phyloP scores from a whole-genome alignment of 2,113 vertebrate genomes.

The Petroica traversi region DNA sequence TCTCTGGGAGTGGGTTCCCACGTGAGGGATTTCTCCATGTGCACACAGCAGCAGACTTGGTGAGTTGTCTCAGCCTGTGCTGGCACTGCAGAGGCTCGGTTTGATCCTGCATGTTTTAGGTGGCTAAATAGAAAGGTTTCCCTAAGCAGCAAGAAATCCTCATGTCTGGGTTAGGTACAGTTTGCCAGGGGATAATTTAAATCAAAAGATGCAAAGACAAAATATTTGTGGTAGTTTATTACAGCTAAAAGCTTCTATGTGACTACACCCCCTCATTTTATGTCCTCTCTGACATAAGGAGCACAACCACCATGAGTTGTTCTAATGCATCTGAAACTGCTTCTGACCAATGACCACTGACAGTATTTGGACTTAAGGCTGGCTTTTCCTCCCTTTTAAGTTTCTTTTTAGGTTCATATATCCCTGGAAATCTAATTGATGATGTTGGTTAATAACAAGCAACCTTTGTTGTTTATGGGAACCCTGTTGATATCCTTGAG shows the following conservation, averaged over 20 bases:
- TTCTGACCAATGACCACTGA: not conserved
- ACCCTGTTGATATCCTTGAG: not conserved
- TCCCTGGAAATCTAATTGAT: not conserved
- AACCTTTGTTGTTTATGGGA: not conserved
- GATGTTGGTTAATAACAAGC: not conserved
- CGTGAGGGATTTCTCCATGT: rapidly evolving
- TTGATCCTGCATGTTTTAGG: not conserved
- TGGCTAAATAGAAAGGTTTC: not conserved
- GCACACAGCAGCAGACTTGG: rapidly evolving
- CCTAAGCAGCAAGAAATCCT: not conserved
- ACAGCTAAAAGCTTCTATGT: not conserved
- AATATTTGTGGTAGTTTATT: not conserved
- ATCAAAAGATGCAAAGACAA: not conserved
- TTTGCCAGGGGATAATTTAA: not conserved
- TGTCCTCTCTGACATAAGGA: not conserved
- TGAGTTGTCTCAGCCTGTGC: not conserved
- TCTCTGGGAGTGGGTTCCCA: not conserved
- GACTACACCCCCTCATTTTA: not conserved
- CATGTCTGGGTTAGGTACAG: rapidly evolving
- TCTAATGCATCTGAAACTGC: not conserved
- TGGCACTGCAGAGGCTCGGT: not conserved
- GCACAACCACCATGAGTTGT: not conserved
- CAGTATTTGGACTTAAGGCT: not conserved
- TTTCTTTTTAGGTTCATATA: not conserved
- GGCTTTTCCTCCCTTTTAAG: not conserved